Conservation (phyloP, 2,113 vertebrate genomes). For the Mesocricetus auratus region DNA sequence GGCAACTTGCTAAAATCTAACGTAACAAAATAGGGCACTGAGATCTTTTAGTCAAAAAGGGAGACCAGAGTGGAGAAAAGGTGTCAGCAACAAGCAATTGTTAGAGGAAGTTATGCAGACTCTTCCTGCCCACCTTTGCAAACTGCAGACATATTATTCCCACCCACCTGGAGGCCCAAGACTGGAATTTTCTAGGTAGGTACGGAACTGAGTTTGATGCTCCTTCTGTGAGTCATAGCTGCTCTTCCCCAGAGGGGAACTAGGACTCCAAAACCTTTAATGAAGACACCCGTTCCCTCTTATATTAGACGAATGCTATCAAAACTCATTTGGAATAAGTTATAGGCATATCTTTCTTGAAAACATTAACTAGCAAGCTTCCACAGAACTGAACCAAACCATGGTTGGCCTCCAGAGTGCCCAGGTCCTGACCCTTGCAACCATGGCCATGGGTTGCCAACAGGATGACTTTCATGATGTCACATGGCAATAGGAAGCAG, state of each 20-base stretch:
- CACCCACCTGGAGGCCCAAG: rapidly evolving
- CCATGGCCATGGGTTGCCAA: too few species aligned
- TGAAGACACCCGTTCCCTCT: neutral
- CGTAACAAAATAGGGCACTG: neutral
- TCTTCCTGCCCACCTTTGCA: neutral
- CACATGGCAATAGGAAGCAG: neutral
- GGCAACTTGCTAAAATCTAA: rapidly evolving
- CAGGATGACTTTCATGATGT: rapidly evolving
- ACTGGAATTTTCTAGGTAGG: neutral
- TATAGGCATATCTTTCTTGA: neutral
- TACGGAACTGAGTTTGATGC: neutral
- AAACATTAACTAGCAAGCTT: neutral
- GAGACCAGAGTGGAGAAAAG: too few species aligned
- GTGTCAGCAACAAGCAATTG: rapidly evolving
- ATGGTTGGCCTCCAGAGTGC: neutral
- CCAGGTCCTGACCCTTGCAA: neutral
- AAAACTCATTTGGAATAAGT: neutral
- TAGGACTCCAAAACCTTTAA: neutral
- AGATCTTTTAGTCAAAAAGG: rapidly evolving
- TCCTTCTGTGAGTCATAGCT: rapidly evolving
- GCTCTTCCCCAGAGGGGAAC: neutral
- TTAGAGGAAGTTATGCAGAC: neutral
- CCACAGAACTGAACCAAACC: neutral
- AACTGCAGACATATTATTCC: neutral
- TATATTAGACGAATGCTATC: neutral